These are phyloP conservation scores for Pangasius sanitwongsei DNA, from an alignment of 2,797 vertebrate species.

Conservation along the genomic window DNA sequence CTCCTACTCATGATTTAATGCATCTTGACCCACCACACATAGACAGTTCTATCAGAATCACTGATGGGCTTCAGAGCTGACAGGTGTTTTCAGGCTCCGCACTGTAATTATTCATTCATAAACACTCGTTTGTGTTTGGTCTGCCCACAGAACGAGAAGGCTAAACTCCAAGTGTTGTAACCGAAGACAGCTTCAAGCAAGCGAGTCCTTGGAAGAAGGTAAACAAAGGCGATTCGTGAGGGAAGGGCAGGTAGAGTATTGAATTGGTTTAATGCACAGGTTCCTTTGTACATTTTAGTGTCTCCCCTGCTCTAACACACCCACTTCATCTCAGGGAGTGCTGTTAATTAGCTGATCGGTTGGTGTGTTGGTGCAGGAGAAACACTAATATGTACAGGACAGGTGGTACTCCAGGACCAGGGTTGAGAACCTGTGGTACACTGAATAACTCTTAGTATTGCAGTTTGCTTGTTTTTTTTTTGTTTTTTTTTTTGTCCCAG, in stretches of 20 bases:
- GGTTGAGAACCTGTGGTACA: slow-evolving; percentile 33
- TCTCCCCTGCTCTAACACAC: neutral
- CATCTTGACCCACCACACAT: neutral
- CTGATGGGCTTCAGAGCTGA: slow-evolving; percentile 24
- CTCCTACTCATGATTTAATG: neutral
- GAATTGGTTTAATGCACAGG: slow-evolving; percentile 53
- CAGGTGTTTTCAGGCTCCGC: slow-evolving; percentile 29
- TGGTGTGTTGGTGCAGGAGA: neutral
- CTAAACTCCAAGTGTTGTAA: slow-evolving; percentile 46
- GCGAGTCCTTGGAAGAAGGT: slow-evolving; percentile 86
- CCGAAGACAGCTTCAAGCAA: slow-evolving; percentile 70
- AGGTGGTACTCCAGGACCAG: neutral
- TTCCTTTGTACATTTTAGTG: neutral
- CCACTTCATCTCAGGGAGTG: neutral
- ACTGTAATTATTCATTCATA: slow-evolving; percentile 46
- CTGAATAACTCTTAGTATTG: slow-evolving; percentile 67
- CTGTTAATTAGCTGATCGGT: neutral
- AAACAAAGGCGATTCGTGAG: slow-evolving; percentile 69
- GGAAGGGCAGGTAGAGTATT: slow-evolving; percentile 39
- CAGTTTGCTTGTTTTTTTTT: slow-evolving; percentile 62
- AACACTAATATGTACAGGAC: neutral
- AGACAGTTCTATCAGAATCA: slow-evolving; percentile 14
- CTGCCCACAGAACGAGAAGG: slow-evolving; percentile 45
- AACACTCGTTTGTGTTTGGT: slow-evolving; percentile 47
- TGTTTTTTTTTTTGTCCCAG: slow-evolving; percentile 49